Evolutionary conservation across 2,113 vertebrate species (phyloP), one percentile per base, ranked within the genome.

Genomic region (Passer montanus): DNA sequence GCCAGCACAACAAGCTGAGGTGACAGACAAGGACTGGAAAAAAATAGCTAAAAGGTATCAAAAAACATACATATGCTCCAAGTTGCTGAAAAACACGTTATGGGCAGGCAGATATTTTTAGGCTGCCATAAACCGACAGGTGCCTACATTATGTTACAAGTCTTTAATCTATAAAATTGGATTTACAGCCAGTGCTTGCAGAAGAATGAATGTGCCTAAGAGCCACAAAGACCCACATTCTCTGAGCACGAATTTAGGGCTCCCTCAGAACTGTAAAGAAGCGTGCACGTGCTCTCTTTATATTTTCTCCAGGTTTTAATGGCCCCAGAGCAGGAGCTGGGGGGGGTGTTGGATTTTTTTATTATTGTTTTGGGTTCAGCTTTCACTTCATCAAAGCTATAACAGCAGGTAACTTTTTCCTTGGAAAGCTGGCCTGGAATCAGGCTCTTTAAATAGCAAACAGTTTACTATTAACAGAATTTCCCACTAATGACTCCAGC

Each of bases 51-150:
- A 86, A 92, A 92, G 60, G 60, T 78, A 93, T 60, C 75, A 78
- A 64, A 78, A 82, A 83, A 1, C 8, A 9, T 28, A 78, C 88
- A 88, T 90, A 90, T 88, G 90, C 76, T 93, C 35, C 64, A 41
- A 92, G 73, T 8, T 86, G 83, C 86, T 94, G 76, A 83, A 93
- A 92, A 96, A 93, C 84, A 89, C 35, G 68, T 84, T 88, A 70
- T 41, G 95, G n/a, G 44, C 90, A 86, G 59, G 76, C 60, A 90
- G 93, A 27, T 93, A 94, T 93, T 95, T 93, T 96, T 93, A 90
- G 90, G 72, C 69, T 70, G 82, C 75, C 82, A 91, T 93, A 94
- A 95, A 77, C 63, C 6, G 2, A 90, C 93, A 96, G 94, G 94
- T 95, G 94, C 86, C 92, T 93, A 67, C 75, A 68, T 93, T 84